These are phyloP conservation scores for Oreochromis niloticus DNA, from an alignment of 2,113 vertebrate species.

Conservation along the genomic window DNA sequence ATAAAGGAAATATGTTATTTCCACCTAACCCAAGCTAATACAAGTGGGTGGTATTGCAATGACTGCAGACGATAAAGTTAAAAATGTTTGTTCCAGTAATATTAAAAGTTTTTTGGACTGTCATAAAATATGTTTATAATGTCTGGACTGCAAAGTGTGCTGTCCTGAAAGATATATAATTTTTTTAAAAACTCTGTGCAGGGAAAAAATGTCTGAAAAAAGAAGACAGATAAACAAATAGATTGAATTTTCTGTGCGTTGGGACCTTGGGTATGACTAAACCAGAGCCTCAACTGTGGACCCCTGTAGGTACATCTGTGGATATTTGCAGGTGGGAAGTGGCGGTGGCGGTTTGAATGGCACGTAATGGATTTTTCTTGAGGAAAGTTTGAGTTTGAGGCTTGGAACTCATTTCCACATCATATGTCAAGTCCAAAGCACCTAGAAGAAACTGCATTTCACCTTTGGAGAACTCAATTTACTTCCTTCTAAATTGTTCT, in stretches of 20 bases:
- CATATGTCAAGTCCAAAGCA: neutral
- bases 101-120: neutral
- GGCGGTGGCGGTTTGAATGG: neutral
- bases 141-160: neutral
- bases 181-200: neutral
- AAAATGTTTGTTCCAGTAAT: neutral
- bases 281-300: neutral
- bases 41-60: neutral
- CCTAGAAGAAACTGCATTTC: neutral
- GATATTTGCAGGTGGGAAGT: neutral
- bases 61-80: neutral
- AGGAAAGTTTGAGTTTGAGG: slow-evolving; percentile 14
- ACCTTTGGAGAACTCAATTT: neutral
- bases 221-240: slow-evolving; percentile 18
- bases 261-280: neutral
- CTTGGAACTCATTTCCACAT: slow-evolving; percentile 25
- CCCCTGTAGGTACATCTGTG: neutral
- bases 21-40: neutral
- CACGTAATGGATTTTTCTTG: slow-evolving; percentile 30
- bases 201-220: neutral
- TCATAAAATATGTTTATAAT: neutral
- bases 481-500: neutral
- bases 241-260: neutral
- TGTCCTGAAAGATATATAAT: neutral
- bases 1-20: neutral